Percentiles rank a stretch among this genome's conserved stretches.
Conservation (phyloP, 2,797 vertebrate genomes). For the Adrianichthys oophorus region DNA sequence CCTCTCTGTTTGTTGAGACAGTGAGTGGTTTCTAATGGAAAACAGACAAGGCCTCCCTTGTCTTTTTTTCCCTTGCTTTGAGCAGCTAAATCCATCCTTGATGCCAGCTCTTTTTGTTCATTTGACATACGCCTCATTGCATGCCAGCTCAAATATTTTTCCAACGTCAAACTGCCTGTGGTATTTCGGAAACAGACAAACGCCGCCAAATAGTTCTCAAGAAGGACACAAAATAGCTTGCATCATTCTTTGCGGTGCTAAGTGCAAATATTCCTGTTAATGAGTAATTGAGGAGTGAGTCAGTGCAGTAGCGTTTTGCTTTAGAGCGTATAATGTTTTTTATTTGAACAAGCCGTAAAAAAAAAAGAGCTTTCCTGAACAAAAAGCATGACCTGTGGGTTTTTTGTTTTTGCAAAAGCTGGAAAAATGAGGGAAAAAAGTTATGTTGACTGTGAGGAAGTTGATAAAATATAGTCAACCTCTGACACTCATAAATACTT, state of each 20-base stretch:
- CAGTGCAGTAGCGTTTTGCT: conserved; percentile 54
- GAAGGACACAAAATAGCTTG: conserved; percentile 62
- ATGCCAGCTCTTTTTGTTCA: conserved; percentile 64
- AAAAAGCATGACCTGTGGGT: conserved; percentile 38
- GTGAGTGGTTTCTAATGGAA: conserved; percentile 85
- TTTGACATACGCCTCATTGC: conserved; percentile 71
- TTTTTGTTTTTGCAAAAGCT: conserved; percentile 37
- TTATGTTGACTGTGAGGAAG: too few relatives aligned
- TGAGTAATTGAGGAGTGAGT: conserved; percentile 69
- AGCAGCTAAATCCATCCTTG: conserved; percentile 56
- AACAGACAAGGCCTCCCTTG: conserved; percentile 72
- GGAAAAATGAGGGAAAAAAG: too few relatives aligned
- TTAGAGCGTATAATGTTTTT: conserved; percentile 47
- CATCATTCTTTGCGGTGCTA: conserved; percentile 58
- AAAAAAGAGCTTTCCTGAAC: conserved; percentile 48
- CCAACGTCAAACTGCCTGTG: conserved; percentile 79
- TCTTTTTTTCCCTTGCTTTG: conserved; percentile 67
- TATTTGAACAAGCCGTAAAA: conserved; percentile 34
- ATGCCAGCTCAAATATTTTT: conserved; percentile 89
- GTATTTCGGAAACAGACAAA: conserved; percentile 73
- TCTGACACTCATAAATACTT: conserved; percentile 39
- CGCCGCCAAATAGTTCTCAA: conserved; percentile 61
- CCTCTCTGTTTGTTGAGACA: conserved; percentile 89
- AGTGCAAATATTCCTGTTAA: conserved; percentile 66
- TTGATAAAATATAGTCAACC: conserved; percentile 21